Percentiles rank a stretch among this genome's conserved stretches.
Evolutionary conservation across 2,797 vertebrate species (phyloP).

Genomic region (Rhynchonycteris naso): DNA sequence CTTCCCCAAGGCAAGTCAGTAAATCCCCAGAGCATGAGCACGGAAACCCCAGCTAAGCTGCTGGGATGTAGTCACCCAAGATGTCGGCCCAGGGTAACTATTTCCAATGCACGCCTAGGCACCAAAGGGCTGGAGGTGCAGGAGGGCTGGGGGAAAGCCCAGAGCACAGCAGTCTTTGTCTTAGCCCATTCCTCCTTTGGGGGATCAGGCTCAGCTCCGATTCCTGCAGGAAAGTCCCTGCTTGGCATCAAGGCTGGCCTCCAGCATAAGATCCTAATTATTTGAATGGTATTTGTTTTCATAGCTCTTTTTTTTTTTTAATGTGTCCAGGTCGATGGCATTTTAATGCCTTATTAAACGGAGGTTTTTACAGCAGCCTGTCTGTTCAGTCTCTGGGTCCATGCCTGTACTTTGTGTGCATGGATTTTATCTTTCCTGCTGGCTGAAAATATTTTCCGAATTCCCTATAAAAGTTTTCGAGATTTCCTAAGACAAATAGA

Average conservation of each 20-base stretch:
- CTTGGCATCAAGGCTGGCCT: slow-evolving; percentile 82
- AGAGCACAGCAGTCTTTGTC: slow-evolving; percentile 74
- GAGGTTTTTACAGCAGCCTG: slow-evolving; percentile 87
- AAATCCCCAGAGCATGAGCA: neutral
- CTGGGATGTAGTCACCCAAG: neutral
- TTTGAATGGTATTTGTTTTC: slow-evolving; percentile 90
- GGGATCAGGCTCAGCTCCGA: slow-evolving; percentile 79
- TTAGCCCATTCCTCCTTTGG: slow-evolving; percentile 76
- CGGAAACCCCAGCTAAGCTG: neutral
- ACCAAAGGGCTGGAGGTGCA: accelerated
- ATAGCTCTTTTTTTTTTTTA: slow-evolving; percentile 80
- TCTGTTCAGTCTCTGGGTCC: slow-evolving; percentile 85
- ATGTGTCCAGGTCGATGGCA: slow-evolving; percentile 88
- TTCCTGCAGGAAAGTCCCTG: slow-evolving; percentile 83
- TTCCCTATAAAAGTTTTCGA: slow-evolving; percentile 84
- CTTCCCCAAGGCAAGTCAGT: neutral
- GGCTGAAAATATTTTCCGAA: slow-evolving; percentile 86
- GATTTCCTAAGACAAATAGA: slow-evolving; percentile 86
- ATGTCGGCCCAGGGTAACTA: neutral
- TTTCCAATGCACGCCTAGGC: neutral
- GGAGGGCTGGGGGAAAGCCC: neutral
- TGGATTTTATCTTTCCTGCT: slow-evolving; percentile 84
- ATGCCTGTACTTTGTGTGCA: slow-evolving; percentile 85
- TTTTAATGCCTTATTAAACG: slow-evolving; percentile 91
- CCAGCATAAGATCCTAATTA: slow-evolving; percentile 90